Conservation (phyloP, 2,888 invertebrate genomes). For the Heliconius cydno region DNA sequence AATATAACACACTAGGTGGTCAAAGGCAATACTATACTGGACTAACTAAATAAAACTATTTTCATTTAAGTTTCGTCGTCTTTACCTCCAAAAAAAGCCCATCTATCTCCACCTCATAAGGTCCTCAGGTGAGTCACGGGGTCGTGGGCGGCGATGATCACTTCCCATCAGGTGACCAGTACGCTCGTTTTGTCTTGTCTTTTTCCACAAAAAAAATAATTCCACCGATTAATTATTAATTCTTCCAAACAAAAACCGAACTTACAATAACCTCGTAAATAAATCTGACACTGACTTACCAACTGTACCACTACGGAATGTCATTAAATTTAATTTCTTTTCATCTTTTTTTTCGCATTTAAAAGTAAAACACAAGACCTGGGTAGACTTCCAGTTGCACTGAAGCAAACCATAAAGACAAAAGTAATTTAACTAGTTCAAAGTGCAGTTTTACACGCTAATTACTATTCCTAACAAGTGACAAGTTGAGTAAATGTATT, state of each 20-base stretch:
- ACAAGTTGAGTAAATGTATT: conserved; percentile 17
- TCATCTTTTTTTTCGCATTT: conserved; percentile 12
- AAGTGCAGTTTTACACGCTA: conserved; percentile 22
- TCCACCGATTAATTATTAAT: neutral
- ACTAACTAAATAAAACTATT: neutral
- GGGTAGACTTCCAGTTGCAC: neutral
- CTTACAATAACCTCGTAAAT: neutral
- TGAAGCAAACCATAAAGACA: conserved; percentile 8
- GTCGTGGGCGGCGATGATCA: no score
- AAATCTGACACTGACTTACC: neutral
- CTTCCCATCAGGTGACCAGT: no score
- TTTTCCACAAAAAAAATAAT: no score
- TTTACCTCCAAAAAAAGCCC: no score
- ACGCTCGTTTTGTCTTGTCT: no score
- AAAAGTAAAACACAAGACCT: conserved; percentile 1
- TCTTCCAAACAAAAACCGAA: neutral
- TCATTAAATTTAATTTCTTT: neutral
- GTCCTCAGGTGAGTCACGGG: no score
- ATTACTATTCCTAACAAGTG: conserved; percentile 19
- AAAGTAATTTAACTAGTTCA: conserved; percentile 20
- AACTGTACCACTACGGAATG: neutral
- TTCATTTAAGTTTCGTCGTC: no score
- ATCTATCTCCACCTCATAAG: no score
- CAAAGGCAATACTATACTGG: neutral
- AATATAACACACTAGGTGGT: no score